Evolutionary conservation across 2,113 vertebrate genomes (phyloP).

Genomic region (Oostethus manadensis): DNA sequence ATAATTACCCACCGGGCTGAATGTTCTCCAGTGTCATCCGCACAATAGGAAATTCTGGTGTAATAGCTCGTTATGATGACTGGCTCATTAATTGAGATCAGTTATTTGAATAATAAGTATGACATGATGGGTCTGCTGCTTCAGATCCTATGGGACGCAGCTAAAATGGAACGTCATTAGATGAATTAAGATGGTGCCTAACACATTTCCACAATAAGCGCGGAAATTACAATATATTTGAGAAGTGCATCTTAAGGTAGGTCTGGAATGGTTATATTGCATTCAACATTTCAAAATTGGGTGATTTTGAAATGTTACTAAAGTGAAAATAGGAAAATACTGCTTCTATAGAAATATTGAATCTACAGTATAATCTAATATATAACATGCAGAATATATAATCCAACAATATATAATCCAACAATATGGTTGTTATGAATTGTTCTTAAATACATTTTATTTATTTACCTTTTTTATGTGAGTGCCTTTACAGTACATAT

Average conservation of each 20-base stretch:
- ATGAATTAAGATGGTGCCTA: constrained; percentile 7
- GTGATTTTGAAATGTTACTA: neutral
- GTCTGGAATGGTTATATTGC: too few species aligned
- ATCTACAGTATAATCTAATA: too few species aligned
- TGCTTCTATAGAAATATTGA: too few species aligned
- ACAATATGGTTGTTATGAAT: neutral
- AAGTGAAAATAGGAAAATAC: neutral
- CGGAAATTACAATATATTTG: neutral
- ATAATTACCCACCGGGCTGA: constrained; percentile 49
- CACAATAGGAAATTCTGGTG: constrained; percentile 43
- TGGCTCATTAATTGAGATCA: constrained; percentile 45
- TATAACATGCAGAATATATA: too few species aligned
- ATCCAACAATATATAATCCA: too few species aligned
- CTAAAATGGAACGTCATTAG: constrained; percentile 14
- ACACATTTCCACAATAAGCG: neutral
- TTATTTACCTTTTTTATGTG: neutral
- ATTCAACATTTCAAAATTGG: too few species aligned
- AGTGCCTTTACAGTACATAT: neutral
- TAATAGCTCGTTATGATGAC: constrained; percentile 49
- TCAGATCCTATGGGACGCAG: constrained; percentile 11
- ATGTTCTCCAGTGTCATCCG: constrained; percentile 48
- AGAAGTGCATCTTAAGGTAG: neutral
- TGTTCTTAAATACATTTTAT: neutral
- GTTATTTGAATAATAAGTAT: constrained; percentile 35
- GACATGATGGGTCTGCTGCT: constrained; percentile 16